Percentiles rank a stretch among this genome's conserved stretches.
Conservation (phyloP, 2,113 vertebrate species). For the Theristicus caerulescens region DNA sequence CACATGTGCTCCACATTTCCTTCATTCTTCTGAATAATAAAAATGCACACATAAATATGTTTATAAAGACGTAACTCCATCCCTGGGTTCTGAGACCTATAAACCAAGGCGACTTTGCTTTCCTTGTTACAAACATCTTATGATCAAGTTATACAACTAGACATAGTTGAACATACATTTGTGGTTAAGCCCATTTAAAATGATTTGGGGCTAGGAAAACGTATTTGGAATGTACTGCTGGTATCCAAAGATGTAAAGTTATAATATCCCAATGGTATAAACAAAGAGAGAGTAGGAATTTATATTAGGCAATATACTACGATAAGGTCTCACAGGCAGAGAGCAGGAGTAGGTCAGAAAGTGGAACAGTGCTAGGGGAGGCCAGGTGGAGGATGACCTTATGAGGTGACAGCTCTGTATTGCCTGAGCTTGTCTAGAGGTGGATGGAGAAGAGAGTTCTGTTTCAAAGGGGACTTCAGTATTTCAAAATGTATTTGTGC, state of each 20-base stretch:
- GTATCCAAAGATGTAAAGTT: slow-evolving; percentile 12
- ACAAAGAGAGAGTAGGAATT: slow-evolving; percentile 21
- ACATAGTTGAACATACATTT: not conserved
- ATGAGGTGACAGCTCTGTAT: not conserved
- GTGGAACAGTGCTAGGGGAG: not conserved
- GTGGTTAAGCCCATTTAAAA: slow-evolving; percentile 9
- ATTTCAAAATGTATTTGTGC: not conserved
- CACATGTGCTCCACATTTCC: not conserved
- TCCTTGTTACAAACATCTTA: not conserved
- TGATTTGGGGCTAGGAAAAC: not conserved
- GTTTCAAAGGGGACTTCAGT: not conserved
- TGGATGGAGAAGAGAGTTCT: not conserved
- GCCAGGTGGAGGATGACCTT: not conserved
- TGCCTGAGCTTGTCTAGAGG: not conserved
- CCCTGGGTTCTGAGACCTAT: not conserved
- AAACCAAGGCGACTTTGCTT: not conserved
- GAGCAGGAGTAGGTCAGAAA: not conserved
- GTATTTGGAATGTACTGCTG: slow-evolving; percentile 14
- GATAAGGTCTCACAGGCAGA: not conserved
- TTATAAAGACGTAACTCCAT: slow-evolving; percentile 19
- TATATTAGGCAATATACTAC: not conserved
- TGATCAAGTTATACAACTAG: slow-evolving; percentile 3
- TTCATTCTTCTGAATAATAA: not conserved
- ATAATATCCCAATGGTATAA: not conserved
- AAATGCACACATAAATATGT: not conserved